Evolutionary conservation across 2,113 vertebrate genomes (phyloP), one percentile per base, ranked within the genome.

Genomic region (Dipodomys stephensi): DNA sequence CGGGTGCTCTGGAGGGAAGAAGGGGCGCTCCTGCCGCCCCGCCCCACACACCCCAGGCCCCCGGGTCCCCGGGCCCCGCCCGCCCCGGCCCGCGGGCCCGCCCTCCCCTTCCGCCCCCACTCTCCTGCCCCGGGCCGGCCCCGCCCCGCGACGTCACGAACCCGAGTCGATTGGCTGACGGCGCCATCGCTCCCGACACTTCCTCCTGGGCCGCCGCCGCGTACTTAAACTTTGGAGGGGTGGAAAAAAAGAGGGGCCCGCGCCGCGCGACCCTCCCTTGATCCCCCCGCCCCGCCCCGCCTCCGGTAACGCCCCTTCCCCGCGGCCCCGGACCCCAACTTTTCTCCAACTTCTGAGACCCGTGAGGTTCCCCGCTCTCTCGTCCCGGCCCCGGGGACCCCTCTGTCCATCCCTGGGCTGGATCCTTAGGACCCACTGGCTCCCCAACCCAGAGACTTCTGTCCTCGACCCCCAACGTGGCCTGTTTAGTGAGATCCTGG

Each of bases 161-260:
- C 4, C 25, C 12, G 64, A 64, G 74, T 30, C 72, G 87, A 97
- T 97, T 97, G 97, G 97, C 86, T 9, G 35, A 3, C 49, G 2
- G 74, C 19, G 44, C 74, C 57, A 85, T 95, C 96, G 90, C 93
- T 98, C 95, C 15, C 2, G 35, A 95, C 90, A 98, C 97, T 98
- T 98, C 97, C 97, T 98, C 32, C 94, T 97, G 94, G 86, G 95
- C 86, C 90, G 71, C 78, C 1, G 87, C 96, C 2, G 91, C 90
- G 0, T 85, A 93, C 88, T 96, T 95, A 96, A 96, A 96, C 95
- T 97, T 96, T 87, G 72, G 84, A 83, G 71, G 77, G 81, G 83
- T 73, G 82, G 7, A 16, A 53, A 73, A 53, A 88, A 91, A 69
- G 94, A 94, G 92, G 89, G 64, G 46, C 64, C 22, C 22, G 90